Conservation (phyloP, 2,888 invertebrate species). For the Acanthosepion lycidas region DNA sequence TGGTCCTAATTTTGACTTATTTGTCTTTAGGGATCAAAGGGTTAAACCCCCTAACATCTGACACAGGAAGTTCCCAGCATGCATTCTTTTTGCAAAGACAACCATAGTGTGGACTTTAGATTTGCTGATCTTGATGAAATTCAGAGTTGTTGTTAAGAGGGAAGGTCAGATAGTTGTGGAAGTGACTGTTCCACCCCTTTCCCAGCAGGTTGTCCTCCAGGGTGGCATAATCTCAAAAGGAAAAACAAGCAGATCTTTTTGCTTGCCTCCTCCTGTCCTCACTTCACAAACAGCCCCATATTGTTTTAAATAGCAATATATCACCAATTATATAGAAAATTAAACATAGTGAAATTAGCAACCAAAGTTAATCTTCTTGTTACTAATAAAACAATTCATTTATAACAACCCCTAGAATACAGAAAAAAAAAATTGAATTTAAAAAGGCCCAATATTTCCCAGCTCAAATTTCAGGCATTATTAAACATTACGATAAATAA, state of each 20-base stretch:
- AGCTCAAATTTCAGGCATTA: too few relatives aligned
- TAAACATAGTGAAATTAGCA: too few relatives aligned
- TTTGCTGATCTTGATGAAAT: neutral
- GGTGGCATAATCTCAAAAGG: neutral
- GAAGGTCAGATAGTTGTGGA: neutral
- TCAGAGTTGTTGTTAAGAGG: neutral
- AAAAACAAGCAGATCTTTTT: neutral
- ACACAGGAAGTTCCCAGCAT: slow-evolving; percentile 13
- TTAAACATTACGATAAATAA: too few relatives aligned
- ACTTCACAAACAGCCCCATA: neutral
- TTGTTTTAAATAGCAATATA: neutral
- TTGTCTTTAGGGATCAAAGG: neutral
- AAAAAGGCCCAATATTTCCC: too few relatives aligned
- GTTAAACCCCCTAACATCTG: neutral
- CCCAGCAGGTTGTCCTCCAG: neutral
- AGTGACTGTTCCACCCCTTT: neutral
- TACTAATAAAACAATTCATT: too few relatives aligned
- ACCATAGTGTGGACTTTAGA: neutral
- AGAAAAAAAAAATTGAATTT: too few relatives aligned
- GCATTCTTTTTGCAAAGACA: neutral
- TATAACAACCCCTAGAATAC: too few relatives aligned
- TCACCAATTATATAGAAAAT: neutral
- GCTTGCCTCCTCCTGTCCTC: neutral
- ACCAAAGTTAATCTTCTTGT: too few relatives aligned
- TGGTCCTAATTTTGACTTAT: neutral